Conservation (phyloP, 1,140 invertebrate genomes). For the Diprion similis region DNA sequence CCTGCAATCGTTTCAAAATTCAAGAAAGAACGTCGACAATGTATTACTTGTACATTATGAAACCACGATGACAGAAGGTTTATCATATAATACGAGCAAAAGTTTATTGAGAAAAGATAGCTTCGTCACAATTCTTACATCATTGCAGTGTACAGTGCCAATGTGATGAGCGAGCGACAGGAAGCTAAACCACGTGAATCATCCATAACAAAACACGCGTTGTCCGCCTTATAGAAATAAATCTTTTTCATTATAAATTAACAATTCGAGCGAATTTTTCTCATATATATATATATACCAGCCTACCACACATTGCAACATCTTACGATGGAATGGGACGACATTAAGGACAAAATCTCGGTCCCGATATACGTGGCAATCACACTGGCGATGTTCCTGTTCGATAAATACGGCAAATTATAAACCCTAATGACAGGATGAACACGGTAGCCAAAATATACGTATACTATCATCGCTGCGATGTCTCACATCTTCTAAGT, state of each 20-base stretch:
- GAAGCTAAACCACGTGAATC: neutral
- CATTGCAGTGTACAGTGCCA: neutral
- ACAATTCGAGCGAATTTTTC: neutral
- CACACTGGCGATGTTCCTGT: conserved; percentile 1
- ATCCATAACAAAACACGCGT: neutral
- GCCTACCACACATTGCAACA: neutral
- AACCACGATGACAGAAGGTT: too few species aligned
- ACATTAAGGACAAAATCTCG: conserved; percentile 29
- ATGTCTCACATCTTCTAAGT: neutral
- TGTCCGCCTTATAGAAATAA: neutral
- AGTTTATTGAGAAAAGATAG: too few species aligned
- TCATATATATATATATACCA: conserved; percentile 11
- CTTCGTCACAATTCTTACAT: too few species aligned
- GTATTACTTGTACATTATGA: too few species aligned
- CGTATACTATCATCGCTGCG: neutral
- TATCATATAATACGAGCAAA: too few species aligned
- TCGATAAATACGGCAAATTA: neutral
- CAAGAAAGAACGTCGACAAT: too few species aligned
- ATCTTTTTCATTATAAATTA: neutral
- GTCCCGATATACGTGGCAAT: conserved; percentile 25
- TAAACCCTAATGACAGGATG: neutral
- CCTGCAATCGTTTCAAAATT: too few species aligned
- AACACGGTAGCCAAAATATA: too few species aligned
- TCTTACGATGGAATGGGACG: conserved; percentile 23
- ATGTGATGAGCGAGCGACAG: neutral